phyloP scores from a whole-genome alignment of 2,888 invertebrate species.

The Fragum sueziense region DNA sequence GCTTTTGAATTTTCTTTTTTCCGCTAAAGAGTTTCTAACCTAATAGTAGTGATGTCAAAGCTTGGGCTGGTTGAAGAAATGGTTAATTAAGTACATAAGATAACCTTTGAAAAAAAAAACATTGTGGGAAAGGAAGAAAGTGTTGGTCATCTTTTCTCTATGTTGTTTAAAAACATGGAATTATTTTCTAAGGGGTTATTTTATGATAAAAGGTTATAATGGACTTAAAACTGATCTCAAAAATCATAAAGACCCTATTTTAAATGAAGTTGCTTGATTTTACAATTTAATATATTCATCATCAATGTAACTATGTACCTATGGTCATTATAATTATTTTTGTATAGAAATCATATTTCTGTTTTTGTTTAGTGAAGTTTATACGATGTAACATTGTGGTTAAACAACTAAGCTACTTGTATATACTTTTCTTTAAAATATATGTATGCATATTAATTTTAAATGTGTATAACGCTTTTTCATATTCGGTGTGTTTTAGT shows the following conservation, averaged over 20 bases:
- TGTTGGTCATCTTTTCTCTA: background rate
- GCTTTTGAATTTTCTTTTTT: no score
- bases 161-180: background rate
- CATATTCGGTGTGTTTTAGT: background rate
- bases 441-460: no score
- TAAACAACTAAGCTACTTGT: background rate
- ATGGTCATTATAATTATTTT: conserved; percentile 1
- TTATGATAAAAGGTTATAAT: background rate
- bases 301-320: background rate
- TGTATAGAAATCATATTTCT: conserved; percentile 21
- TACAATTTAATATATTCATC: conserved; percentile 13
- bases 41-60: no score
- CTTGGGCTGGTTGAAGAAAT: no score
- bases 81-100: no score
- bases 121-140: background rate
- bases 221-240: background rate
- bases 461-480: background rate
- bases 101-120: background rate
- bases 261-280: background rate
- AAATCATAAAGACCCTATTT: background rate
- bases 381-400: conserved; percentile 8
- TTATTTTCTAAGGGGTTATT: background rate
- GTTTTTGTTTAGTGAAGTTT: conserved; percentile 18
- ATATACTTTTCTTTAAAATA: background rate
- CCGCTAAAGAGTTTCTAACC: no score